A percentile compares a stretch with the other conserved stretches of the same genome.
Conservation (phyloP, 2,888 invertebrate genomes). For the Marronus borbonicus region DNA sequence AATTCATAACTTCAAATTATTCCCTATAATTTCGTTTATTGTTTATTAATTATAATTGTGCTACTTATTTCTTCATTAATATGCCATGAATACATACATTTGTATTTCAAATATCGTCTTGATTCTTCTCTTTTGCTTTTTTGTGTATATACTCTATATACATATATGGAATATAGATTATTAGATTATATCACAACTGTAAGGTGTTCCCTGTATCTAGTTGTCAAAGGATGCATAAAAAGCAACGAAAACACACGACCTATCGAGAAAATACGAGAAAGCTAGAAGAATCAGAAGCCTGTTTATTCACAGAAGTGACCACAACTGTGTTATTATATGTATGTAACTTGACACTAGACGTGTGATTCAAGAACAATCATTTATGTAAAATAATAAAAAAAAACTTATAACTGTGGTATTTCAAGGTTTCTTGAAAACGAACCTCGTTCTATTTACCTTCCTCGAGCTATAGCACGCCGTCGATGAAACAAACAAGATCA, state of each 20-base stretch:
- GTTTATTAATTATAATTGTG: constrained; percentile 16
- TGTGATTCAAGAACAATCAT: constrained; percentile 66
- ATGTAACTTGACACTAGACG: constrained; percentile 69
- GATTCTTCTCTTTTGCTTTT: too few species aligned
- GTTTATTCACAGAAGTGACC: constrained; percentile 34
- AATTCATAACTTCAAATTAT: constrained; percentile 13
- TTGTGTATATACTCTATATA: too few species aligned
- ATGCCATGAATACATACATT: neutral
- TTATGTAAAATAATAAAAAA: constrained; percentile 60
- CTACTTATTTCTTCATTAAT: neutral
- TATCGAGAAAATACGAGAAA: constrained; percentile 59
- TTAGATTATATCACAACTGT: too few species aligned
- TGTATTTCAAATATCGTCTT: neutral
- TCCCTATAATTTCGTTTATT: neutral
- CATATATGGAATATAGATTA: too few species aligned
- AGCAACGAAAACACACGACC: constrained; percentile 28
- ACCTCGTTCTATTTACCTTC: constrained; percentile 37
- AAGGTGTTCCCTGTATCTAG: too few species aligned
- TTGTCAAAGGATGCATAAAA: too few species aligned
- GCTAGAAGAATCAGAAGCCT: constrained; percentile 5
- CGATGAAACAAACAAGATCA: constrained; percentile 43
- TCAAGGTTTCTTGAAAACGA: constrained; percentile 55
- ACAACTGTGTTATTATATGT: constrained; percentile 64
- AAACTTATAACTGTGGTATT: constrained; percentile 60
- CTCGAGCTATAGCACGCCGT: constrained; percentile 37